phyloP scores from a whole-genome alignment of 2,113 vertebrate species.

The Plecturocebus donacophilus region DNA sequence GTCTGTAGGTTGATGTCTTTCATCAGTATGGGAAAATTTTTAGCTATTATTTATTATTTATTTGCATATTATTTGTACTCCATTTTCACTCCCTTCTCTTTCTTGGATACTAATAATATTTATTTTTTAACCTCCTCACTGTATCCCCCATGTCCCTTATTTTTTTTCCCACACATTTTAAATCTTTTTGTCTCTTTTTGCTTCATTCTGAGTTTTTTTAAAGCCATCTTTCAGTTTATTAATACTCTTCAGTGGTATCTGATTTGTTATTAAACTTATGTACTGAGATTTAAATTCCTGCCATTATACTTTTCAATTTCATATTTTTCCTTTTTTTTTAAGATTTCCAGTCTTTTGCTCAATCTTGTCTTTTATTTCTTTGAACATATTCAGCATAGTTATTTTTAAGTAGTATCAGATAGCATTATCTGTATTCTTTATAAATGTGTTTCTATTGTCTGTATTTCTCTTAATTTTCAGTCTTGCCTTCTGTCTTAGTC shows the following conservation, averaged over 20 bases:
- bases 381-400: background rate
- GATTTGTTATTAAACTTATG: background rate
- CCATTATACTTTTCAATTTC: background rate
- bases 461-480: conserved; percentile 13
- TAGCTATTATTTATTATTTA: background rate
- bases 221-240: background rate
- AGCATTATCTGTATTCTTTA: background rate
- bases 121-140: background rate
- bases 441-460: background rate
- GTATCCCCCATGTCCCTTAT: background rate
- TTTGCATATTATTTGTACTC: background rate
- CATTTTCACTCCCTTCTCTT: background rate
- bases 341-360: background rate
- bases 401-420: background rate
- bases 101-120: background rate
- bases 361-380: conserved; percentile 37
- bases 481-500: background rate
- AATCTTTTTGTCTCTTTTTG: background rate
- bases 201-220: background rate
- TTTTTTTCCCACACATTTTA: background rate
- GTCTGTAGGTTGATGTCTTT: background rate
- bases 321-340: background rate
- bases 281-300: conserved; percentile 32
- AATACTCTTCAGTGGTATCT: background rate
- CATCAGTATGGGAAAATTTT: background rate